Evolutionary conservation across 2,888 invertebrate species (phyloP).

Genomic region (Panopea generosa): DNA sequence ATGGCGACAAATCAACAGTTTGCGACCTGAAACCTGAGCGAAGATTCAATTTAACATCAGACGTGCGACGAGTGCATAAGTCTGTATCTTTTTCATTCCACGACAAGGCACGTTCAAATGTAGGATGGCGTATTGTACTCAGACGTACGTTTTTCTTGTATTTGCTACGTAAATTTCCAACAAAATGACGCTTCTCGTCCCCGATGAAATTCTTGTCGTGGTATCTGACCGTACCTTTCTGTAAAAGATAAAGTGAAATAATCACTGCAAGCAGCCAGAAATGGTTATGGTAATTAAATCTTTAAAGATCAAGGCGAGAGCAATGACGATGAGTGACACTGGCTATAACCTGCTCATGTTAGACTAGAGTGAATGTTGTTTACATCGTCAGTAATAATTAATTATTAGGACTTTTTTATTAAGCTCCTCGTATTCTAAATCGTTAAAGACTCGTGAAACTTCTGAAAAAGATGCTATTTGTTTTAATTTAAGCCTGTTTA

Average conservation of each 20-base stretch:
- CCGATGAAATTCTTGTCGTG: constrained; percentile 58
- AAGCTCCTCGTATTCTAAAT: too few relatives aligned
- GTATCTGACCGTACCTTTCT: constrained; percentile 39
- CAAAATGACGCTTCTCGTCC: constrained; percentile 38
- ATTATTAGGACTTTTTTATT: too few relatives aligned
- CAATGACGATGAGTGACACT: too few relatives aligned
- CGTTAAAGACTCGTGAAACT: too few relatives aligned
- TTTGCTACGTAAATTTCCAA: constrained; percentile 42
- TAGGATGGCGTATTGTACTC: constrained; percentile 21
- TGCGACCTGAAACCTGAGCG: constrained; percentile 16
- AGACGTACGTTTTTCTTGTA: constrained; percentile 50
- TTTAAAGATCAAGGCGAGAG: neutral
- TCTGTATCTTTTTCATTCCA: constrained; percentile 46
- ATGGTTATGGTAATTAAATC: neutral
- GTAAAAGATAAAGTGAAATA: constrained; percentile 20
- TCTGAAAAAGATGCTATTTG: too few relatives aligned
- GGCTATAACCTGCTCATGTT: too few relatives aligned
- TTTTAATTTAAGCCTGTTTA: too few relatives aligned
- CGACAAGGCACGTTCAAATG: constrained; percentile 34
- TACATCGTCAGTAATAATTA: too few relatives aligned
- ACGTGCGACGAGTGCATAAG: constrained; percentile 33
- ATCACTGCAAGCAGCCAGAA: neutral
- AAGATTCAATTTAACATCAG: constrained; percentile 44
- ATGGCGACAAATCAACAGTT: constrained; percentile 27
- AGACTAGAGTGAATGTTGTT: too few relatives aligned